phyloP scores from a whole-genome alignment of 2,888 invertebrate genomes.

The Apodemia hepburni region DNA sequence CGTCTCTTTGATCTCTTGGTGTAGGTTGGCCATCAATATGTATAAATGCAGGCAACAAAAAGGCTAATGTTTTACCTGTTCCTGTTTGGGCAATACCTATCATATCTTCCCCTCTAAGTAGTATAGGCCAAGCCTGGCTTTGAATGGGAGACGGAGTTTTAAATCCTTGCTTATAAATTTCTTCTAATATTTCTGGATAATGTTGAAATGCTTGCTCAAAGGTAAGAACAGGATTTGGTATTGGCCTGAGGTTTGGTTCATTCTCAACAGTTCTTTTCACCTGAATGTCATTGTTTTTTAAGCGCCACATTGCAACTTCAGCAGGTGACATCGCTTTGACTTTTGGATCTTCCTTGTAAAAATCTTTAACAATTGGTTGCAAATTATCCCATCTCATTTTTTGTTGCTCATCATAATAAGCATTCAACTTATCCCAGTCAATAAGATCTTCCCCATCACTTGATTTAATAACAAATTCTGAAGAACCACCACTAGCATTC shows the following conservation, averaged over 20 bases:
- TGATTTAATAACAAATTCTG: slow-evolving; percentile 52
- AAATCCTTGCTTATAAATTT: slow-evolving; percentile 91
- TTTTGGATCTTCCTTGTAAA: slow-evolving; percentile 89
- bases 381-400: slow-evolving; percentile 82
- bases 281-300: slow-evolving; percentile 85
- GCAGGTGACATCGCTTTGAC: slow-evolving; percentile 83
- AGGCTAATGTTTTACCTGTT: slow-evolving; percentile 97
- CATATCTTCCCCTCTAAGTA: slow-evolving; percentile 93
- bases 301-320: slow-evolving; percentile 83
- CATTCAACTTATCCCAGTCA: slow-evolving; percentile 81
- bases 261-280: slow-evolving; percentile 84
- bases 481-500: slow-evolving; percentile 36
- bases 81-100: slow-evolving; percentile 98
- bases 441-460: slow-evolving; percentile 60
- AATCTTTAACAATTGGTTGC: slow-evolving; percentile 87
- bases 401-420: slow-evolving; percentile 74
- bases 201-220: slow-evolving; percentile 91
- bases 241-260: slow-evolving; percentile 57
- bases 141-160: slow-evolving; percentile 94
- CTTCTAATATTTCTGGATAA: slow-evolving; percentile 91
- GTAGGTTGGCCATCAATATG: slow-evolving; percentile 93
- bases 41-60: slow-evolving; percentile 94
- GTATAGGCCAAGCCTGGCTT: slow-evolving; percentile 96
- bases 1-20: slow-evolving; percentile 85
- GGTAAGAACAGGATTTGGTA: slow-evolving; percentile 88